Evolutionary conservation across 2,113 vertebrate species (phyloP).

Genomic region (Marmota flaviventris): DNA sequence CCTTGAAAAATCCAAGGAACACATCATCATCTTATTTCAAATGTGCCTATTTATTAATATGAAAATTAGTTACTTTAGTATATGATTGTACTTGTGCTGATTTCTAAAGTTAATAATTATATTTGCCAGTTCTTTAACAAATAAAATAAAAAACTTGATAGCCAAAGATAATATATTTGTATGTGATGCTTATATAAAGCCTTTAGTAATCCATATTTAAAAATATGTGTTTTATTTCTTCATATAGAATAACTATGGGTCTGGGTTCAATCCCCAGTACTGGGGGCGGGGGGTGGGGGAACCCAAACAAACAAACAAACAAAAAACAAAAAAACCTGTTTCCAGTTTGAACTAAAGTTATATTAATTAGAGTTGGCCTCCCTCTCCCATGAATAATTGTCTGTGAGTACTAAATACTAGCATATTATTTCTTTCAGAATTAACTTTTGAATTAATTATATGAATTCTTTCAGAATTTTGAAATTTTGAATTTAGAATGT

Average conservation of each 20-base stretch:
- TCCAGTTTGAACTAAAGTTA: slow-evolving; percentile 15
- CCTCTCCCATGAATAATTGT: not conserved
- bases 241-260: not conserved
- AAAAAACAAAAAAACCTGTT: not conserved
- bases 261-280: not conserved
- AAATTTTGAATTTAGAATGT: not conserved
- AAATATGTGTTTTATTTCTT: not conserved
- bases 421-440: slow-evolving; percentile 32
- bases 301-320: too few relatives aligned
- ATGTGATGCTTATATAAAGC: slow-evolving; percentile 2
- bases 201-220: not conserved
- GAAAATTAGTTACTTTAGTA: not conserved
- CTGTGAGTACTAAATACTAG: not conserved
- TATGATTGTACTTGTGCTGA: not conserved
- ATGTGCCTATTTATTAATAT: not conserved
- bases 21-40: not conserved
- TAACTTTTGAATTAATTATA: too few relatives aligned
- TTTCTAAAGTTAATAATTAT: slow-evolving; percentile 13
- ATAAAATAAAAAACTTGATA: not conserved
- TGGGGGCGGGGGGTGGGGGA: too few relatives aligned
- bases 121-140: not conserved
- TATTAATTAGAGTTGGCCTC: not conserved
- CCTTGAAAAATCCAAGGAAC: slow-evolving; percentile 51
- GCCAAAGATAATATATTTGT: not conserved
- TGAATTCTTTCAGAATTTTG: too few relatives aligned